Evolutionary conservation across 2,113 vertebrate species (phyloP).

Genomic region (Neogale vison): DNA sequence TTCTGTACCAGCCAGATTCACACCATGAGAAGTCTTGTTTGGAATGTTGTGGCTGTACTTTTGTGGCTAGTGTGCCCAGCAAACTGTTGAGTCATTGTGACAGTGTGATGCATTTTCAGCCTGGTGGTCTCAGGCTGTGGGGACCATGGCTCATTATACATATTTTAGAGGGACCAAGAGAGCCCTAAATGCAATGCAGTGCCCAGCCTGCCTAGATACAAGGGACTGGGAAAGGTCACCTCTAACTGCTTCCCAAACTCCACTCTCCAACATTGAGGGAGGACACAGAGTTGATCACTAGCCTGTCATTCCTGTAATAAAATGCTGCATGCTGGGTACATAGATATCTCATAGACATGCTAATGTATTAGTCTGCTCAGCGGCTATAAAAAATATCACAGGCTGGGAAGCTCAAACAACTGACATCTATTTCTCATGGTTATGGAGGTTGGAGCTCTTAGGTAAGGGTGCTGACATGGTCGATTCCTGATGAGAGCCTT

Average conservation of each 20-base stretch:
- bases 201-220: background rate
- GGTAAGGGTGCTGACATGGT: background rate
- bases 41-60: background rate
- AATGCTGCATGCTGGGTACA: background rate
- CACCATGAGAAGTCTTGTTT: background rate
- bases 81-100: background rate
- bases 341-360: background rate
- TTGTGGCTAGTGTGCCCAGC: background rate
- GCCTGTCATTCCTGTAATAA: background rate
- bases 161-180: background rate
- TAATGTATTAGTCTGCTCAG: background rate
- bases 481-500: background rate
- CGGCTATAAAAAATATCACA: background rate
- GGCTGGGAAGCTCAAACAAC: background rate
- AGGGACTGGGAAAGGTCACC: background rate
- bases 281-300: background rate
- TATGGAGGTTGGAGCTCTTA: background rate
- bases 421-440: background rate
- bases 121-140: background rate
- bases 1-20: background rate
- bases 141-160: background rate
- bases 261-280: background rate
- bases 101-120: background rate
- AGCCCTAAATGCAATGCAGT: background rate
- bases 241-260: background rate